Percentiles rank a stretch among this genome's conserved stretches.
Evolutionary conservation across 2,113 vertebrate genomes (phyloP).

Genomic region (Cathartes aura): DNA sequence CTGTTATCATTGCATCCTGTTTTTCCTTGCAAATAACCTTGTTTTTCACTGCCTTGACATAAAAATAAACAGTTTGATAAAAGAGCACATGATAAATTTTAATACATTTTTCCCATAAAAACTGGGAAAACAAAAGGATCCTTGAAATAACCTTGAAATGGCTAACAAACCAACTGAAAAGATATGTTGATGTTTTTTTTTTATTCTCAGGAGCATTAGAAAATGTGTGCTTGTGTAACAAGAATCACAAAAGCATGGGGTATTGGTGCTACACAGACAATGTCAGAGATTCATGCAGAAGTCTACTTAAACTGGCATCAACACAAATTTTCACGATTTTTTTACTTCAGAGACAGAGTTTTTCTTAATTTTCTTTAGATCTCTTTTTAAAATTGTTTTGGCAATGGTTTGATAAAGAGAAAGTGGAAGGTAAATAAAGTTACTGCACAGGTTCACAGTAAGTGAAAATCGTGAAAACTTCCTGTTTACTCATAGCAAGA

Average conservation of each 20-base stretch:
- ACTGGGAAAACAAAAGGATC: neutral
- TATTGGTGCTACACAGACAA: neutral
- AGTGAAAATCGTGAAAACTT: neutral
- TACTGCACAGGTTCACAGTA: neutral
- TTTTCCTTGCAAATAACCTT: constrained; percentile 33
- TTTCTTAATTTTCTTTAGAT: neutral
- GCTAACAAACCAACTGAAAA: neutral
- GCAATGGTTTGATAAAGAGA: neutral
- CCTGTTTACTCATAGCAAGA: neutral
- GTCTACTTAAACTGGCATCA: neutral
- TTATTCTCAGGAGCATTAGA: neutral
- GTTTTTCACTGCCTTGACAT: neutral
- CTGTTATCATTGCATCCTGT: neutral
- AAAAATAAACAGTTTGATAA: constrained; percentile 2
- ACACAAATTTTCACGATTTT: neutral
- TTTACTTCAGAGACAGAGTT: neutral
- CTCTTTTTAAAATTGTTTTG: neutral
- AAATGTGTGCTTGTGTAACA: neutral
- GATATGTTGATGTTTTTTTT: neutral
- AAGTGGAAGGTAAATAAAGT: neutral
- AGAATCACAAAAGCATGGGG: neutral
- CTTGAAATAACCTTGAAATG: constrained; percentile 15
- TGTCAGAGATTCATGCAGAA: neutral
- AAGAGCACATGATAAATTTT: neutral
- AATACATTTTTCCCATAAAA: neutral